Evolutionary conservation across 1,140 invertebrate species (phyloP).

Genomic region (Campoletis sonorensis): DNA sequence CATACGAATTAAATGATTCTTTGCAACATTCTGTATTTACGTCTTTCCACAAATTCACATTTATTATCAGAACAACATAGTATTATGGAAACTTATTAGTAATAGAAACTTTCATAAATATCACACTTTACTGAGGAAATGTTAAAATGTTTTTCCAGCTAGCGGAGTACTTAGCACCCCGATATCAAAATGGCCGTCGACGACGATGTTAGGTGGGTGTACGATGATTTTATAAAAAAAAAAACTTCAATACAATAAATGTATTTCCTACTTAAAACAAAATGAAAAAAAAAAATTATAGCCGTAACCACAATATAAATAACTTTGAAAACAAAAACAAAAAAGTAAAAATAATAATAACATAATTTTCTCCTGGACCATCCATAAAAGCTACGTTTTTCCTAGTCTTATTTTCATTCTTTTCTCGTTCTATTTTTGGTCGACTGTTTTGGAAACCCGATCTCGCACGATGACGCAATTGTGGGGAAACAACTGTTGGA

Average conservation of each 20-base stretch:
- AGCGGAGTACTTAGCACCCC: conserved; percentile 19
- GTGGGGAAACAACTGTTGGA: background rate
- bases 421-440: conserved; percentile 45
- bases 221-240: conserved; percentile 41
- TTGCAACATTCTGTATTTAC: no score
- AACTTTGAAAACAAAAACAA: conserved; percentile 18
- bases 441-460: conserved; percentile 49
- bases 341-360: no score
- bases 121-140: no score
- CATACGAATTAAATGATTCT: no score
- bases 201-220: conserved; percentile 91
- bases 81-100: no score
- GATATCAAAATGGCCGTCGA: conserved; percentile 80
- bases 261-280: background rate
- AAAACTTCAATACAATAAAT: conserved; percentile 38
- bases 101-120: background rate
- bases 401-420: conserved; percentile 52
- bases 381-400: background rate
- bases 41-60: no score
- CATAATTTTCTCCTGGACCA: conserved; percentile 37
- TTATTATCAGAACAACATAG: no score
- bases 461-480: conserved; percentile 42
- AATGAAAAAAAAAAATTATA: no score
- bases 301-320: no score
- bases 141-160: conserved; percentile 1